Evolutionary conservation across 2,797 vertebrate genomes (phyloP).

Genomic region (Tadarida brasiliensis): DNA sequence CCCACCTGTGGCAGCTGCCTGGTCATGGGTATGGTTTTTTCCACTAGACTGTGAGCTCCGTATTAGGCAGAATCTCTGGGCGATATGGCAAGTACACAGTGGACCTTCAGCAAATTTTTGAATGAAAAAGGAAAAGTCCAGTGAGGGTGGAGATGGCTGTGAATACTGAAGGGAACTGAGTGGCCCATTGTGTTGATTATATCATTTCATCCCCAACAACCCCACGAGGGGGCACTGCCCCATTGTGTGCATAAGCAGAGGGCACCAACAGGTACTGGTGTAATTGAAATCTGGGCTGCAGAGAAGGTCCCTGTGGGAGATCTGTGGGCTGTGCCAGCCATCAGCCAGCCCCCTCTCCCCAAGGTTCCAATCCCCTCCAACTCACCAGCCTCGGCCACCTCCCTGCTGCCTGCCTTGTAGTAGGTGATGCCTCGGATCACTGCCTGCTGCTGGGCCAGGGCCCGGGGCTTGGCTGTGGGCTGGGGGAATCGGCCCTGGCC

Average conservation of each 20-base stretch:
- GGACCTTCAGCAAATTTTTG: not conserved
- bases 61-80: not conserved
- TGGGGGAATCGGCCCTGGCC: constrained; percentile 86
- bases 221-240: not conserved
- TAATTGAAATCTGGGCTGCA: not conserved
- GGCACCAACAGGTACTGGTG: too few species aligned
- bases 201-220: not conserved
- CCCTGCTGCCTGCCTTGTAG: constrained; percentile 93
- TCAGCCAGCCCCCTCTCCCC: too few species aligned
- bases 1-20: not conserved
- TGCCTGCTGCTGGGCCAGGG: constrained; percentile 90
- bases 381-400: constrained; percentile 86
- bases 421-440: constrained; percentile 96
- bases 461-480: constrained; percentile 91
- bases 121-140: not conserved
- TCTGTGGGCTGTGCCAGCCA: not conserved
- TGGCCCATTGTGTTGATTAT: not conserved
- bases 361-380: not conserved
- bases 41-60: not conserved
- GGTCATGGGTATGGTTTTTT: not conserved
- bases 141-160: not conserved
- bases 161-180: not conserved
- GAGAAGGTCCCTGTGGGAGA: not conserved
- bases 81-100: rapidly evolving
- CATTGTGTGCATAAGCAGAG: not conserved